These are phyloP conservation scores for Amphipoea oculea DNA, from an alignment of 2,888 invertebrate genomes.

Conservation along the genomic window DNA sequence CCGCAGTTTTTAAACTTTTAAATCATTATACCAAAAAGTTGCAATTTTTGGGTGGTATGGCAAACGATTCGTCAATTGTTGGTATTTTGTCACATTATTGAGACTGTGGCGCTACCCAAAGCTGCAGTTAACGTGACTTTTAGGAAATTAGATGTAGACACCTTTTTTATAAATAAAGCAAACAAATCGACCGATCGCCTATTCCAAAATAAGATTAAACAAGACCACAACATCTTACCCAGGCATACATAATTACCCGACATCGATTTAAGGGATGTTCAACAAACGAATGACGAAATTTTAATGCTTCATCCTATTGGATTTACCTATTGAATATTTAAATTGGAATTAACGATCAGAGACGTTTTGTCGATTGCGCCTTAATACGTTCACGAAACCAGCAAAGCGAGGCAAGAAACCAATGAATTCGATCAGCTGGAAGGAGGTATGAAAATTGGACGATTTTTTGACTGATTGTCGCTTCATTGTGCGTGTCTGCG, in stretches of 20 bases:
- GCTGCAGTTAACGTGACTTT: background rate
- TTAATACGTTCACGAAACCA: conserved; percentile 59
- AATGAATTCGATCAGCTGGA: conserved; percentile 54
- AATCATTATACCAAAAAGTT: background rate
- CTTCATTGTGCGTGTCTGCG: conserved; percentile 16
- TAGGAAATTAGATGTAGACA: background rate
- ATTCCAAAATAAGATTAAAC: conserved; percentile 21
- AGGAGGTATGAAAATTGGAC: conserved; percentile 47
- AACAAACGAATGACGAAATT: conserved; percentile 69
- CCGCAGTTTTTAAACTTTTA: background rate
- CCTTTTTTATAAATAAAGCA: background rate
- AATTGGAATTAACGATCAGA: conserved; percentile 78
- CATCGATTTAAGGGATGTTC: conserved; percentile 72
- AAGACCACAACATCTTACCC: conserved; percentile 24
- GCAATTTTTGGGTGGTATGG: background rate
- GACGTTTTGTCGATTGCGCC: conserved; percentile 64
- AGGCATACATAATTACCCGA: conserved; percentile 58
- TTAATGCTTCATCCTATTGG: conserved; percentile 73
- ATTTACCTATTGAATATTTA: conserved; percentile 84
- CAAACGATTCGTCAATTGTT: background rate
- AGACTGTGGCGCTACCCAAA: background rate
- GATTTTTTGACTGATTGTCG: conserved; percentile 51
- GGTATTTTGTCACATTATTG: background rate
- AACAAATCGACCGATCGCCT: background rate
- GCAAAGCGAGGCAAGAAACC: conserved; percentile 46